These are phyloP conservation scores for Periphyllus acericola DNA, from an alignment of 2,888 invertebrate genomes.

Conservation along the genomic window DNA sequence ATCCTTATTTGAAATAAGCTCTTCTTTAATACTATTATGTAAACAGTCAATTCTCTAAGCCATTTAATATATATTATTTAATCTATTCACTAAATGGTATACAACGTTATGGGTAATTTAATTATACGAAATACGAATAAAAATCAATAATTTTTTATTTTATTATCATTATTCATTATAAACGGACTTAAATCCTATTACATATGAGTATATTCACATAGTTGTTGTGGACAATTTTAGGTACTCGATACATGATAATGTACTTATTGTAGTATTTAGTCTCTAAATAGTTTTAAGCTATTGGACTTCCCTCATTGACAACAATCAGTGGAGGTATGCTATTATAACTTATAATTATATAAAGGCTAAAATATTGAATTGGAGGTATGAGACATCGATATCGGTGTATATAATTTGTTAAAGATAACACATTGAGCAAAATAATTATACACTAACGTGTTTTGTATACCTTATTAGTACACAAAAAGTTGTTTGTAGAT, in stretches of 20 bases:
- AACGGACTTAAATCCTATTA: too few relatives aligned
- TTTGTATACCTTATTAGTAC: conserved; percentile 35
- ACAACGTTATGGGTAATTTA: neutral
- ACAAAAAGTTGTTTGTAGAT: conserved; percentile 36
- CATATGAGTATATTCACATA: too few relatives aligned
- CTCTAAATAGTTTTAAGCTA: too few relatives aligned
- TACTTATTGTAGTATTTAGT: neutral
- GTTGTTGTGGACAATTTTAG: too few relatives aligned
- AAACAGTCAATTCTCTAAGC: neutral
- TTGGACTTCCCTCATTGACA: too few relatives aligned
- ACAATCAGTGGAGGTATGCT: too few relatives aligned
- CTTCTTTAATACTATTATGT: neutral
- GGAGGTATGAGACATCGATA: too few relatives aligned
- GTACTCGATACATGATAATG: too few relatives aligned
- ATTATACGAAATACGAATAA: neutral
- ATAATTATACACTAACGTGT: neutral
- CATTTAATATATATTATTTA: neutral
- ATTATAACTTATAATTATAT: too few relatives aligned
- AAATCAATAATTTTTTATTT: neutral
- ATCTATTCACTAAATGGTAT: neutral
- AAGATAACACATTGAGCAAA: neutral
- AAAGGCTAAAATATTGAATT: too few relatives aligned
- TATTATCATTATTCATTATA: too few relatives aligned
- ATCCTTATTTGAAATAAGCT: too few relatives aligned
- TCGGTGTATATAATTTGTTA: neutral